These are phyloP conservation scores for Riparia riparia DNA, from an alignment of 2,113 vertebrate genomes.

Conservation along the genomic window DNA sequence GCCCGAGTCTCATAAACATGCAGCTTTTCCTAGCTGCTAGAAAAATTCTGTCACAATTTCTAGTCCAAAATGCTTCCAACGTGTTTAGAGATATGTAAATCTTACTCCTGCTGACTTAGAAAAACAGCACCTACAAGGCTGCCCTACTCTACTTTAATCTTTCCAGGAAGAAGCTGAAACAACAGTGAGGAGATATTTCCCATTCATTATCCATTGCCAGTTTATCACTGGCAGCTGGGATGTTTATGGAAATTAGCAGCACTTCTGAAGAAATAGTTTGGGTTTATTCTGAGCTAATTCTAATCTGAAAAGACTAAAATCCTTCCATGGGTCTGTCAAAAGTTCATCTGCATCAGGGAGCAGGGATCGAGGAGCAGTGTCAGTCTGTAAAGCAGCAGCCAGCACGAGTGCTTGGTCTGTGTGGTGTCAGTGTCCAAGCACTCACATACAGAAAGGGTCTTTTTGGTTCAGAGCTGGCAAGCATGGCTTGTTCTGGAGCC, in stretches of 20 bases:
- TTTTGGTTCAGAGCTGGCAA: background rate
- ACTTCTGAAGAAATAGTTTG: background rate
- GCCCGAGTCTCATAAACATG: background rate
- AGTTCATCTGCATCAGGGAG: background rate
- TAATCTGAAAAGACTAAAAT: background rate
- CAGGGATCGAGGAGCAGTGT: accelerated
- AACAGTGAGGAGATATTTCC: background rate
- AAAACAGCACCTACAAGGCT: background rate
- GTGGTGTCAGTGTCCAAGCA: background rate
- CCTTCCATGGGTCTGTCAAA: background rate
- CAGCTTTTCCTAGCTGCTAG: background rate
- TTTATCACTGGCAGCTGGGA: background rate
- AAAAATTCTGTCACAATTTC: background rate
- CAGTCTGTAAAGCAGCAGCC: background rate
- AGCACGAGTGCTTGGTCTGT: background rate
- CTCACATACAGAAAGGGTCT: background rate
- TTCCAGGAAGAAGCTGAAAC: background rate
- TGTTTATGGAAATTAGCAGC: background rate
- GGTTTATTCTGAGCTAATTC: background rate
- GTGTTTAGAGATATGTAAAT: background rate
- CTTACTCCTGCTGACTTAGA: background rate
- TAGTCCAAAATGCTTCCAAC: background rate
- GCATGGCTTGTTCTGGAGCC: background rate
- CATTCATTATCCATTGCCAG: background rate
- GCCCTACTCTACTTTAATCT: background rate